phyloP scores from a whole-genome alignment of 2,797 vertebrate genomes.

The Gambelia wislizenii region DNA sequence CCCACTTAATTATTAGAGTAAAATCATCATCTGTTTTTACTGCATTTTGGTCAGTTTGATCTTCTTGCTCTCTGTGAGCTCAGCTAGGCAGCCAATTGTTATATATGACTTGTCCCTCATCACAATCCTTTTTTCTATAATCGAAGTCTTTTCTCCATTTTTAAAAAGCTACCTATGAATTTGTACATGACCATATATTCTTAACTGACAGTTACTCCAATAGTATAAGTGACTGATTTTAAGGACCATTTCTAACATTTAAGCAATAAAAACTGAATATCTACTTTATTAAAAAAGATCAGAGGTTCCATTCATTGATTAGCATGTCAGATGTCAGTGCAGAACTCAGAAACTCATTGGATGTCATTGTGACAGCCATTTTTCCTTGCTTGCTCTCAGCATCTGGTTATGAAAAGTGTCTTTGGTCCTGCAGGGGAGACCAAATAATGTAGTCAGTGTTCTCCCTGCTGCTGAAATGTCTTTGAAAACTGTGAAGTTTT shows the following conservation, averaged over 20 bases:
- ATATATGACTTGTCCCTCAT: not conserved
- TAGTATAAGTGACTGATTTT: constrained; percentile 6
- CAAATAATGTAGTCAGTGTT: no score
- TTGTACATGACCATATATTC: not conserved
- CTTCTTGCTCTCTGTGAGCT: not conserved
- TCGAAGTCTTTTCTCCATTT: not conserved
- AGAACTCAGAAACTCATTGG: not conserved
- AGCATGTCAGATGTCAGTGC: not conserved
- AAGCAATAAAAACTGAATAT: not conserved
- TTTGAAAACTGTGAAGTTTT: no score
- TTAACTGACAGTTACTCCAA: not conserved
- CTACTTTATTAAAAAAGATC: not conserved
- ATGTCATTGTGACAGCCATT: not conserved
- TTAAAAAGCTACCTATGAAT: not conserved
- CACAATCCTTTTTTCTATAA: not conserved
- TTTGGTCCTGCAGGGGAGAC: not conserved
- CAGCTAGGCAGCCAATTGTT: not conserved
- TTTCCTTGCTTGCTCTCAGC: not conserved
- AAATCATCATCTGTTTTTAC: not conserved
- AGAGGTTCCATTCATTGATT: not conserved
- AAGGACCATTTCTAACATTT: not conserved
- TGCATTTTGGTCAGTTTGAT: not conserved
- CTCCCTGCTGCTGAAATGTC: no score
- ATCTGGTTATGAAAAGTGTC: not conserved
- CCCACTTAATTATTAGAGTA: not conserved